Evolutionary conservation across 1,140 invertebrate species (phyloP), one percentile per base, ranked within the genome.

Genomic region (Drosophila ficusphila): DNA sequence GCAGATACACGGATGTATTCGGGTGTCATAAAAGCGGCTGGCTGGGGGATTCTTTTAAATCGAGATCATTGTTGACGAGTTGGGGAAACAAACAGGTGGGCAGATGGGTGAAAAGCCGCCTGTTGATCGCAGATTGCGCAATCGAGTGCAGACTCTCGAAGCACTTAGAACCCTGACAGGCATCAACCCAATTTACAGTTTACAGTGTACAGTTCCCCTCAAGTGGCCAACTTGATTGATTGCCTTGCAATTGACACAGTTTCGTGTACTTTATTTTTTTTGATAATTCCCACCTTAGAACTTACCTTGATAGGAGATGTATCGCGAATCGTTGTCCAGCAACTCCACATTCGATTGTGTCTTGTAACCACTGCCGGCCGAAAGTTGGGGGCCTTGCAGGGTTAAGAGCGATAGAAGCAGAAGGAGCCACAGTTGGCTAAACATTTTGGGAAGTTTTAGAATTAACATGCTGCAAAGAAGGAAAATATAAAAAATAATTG

Each of bases 291-390:
- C 12, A 33, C 18, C 9, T 4, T 29, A 31, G 21, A 46, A 75
- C 90, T 82, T 85, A 92, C 92, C 92, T 92, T 92, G 92, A 90
- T 92, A 91, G 56, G 92, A 92, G 58, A 92, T 92, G 54, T 90
- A 92, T 61, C 92, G 79, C 60, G 89, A 90, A 85, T 90, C 89
- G 48, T 89, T 90, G 61, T 90, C 85, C 73, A 90, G 70, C 49
- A 90, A 61, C 29, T 90, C 89, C 48, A 65, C 74, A 46, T 78
- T 88, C 33, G 85, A 53, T 44, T 70, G 69, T 41, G 54, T 41
- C 52, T 72, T 71, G 33, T 79, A 65, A 39, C 39, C 34, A 16
- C 25, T 49, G 41, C 27, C 31, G 36, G 9, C 44, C 9, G 72
- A 36, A 12, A 23, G 23, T 57, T 42, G 18, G 2, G 79, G 51